Evolutionary conservation across 2,888 invertebrate genomes (phyloP).

Genomic region (Athalia circularis): DNA sequence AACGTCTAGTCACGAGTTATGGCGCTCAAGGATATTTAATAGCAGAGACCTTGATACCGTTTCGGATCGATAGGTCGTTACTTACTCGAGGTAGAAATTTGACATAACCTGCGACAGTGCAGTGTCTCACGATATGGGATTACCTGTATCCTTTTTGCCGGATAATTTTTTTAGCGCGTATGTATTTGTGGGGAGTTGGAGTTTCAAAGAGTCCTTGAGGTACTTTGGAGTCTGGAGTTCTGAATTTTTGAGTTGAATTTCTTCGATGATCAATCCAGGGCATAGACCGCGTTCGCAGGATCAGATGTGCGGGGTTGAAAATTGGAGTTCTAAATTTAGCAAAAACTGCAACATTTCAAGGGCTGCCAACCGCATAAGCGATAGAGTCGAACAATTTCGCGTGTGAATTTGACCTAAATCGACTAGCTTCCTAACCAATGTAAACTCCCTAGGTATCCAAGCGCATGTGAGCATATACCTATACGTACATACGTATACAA

Average conservation of each 20-base stretch:
- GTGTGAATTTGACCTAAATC: conserved; percentile 47
- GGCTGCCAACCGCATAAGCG: conserved; percentile 39
- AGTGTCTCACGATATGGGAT: background rate
- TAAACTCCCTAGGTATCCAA: conserved; percentile 8
- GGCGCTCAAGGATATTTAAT: conserved; percentile 13
- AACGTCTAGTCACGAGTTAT: conserved; percentile 3
- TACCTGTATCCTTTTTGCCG: too few species aligned
- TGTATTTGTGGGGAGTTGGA: too few species aligned
- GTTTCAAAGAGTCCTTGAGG: too few species aligned
- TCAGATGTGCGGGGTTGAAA: background rate
- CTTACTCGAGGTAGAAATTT: background rate
- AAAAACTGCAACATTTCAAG: conserved; percentile 44
- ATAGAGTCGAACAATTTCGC: conserved; percentile 41
- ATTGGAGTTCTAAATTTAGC: conserved; percentile 36
- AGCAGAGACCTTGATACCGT: conserved; percentile 25
- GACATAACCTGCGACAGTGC: background rate
- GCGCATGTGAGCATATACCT: conserved; percentile 3
- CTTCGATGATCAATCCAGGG: too few species aligned
- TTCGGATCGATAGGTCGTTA: conserved; percentile 6
- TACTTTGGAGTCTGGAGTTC: too few species aligned
- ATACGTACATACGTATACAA: conserved; percentile 14
- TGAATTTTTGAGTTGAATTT: too few species aligned
- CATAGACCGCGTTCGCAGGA: too few species aligned
- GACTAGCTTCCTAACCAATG: conserved; percentile 35
- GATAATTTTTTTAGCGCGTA: too few species aligned